Conservation (phyloP, 2,113 vertebrate species). For the Otis tarda region DNA sequence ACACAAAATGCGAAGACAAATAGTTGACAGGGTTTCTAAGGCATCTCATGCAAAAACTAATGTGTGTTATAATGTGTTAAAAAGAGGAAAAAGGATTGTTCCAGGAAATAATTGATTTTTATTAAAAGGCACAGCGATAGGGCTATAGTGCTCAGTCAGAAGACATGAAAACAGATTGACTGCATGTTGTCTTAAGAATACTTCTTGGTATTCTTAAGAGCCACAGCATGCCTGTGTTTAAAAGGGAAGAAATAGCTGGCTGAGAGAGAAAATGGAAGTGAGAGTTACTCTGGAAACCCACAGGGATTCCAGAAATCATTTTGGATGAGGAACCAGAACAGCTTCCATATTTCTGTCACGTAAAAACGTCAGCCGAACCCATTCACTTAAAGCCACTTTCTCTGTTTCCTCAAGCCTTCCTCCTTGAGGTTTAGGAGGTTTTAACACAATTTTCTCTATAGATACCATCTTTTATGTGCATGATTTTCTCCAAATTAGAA, state of each 20-base stretch:
- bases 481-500: background rate
- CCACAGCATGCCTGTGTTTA: background rate
- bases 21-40: background rate
- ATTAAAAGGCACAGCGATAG: background rate
- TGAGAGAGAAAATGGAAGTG: background rate
- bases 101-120: background rate
- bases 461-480: background rate
- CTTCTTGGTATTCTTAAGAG: background rate
- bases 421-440: background rate
- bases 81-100: background rate
- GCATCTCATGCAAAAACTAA: background rate
- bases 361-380: accelerated
- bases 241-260: background rate
- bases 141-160: background rate
- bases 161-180: background rate
- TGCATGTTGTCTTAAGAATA: background rate
- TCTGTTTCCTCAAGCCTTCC: background rate
- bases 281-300: background rate
- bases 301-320: background rate
- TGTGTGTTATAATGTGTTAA: background rate
- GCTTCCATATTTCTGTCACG: background rate
- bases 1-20: accelerated
- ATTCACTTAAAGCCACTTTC: background rate
- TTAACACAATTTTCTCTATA: background rate
- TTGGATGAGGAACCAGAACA: background rate